Evolutionary conservation across 2,888 invertebrate species (phyloP), one percentile per base, ranked within the genome.

Genomic region (Lymantria dispar): DNA sequence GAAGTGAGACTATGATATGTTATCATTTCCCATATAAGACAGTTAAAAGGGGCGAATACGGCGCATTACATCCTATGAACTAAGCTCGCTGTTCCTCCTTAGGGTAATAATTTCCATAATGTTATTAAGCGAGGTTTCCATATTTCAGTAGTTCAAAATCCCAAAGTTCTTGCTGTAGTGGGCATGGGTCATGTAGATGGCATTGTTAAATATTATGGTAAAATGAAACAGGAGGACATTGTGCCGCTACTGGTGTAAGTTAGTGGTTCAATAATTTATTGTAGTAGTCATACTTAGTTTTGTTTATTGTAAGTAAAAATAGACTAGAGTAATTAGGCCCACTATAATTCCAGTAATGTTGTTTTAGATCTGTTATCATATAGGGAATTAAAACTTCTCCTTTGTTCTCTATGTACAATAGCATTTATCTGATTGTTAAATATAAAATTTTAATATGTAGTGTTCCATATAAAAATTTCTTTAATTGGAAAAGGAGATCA

Each of bases 181-280:
- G 99, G 99, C 38, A 97, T 99, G 77, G 99, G 99, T 0, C 99
- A 99, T 82, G 95, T 96, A 7, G 94, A 95, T 48, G 99, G 99
- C 48, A 99, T 99, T 55, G 56, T 70, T 7, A 85, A 79, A 76
- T 90, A 90, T 68, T 91, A 81, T 51, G 91, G 91, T 44, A 84
- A 76, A 76, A 87, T 91, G 87, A 83, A 62, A 61, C 87, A 85
- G 59, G 79, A 85, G 43, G 88, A 91, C 54, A 87, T 91, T 58
- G 76, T 89, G 52, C 91, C 91, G 10, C 70, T 91, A 44, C 70
- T 91, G 57, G 72, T 83, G 90, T 91, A 69, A 90, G 40, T 40
- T 40, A 40, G 40, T 40, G 15, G 9, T 40, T 9, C 3, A 33
- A 10, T 33, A 33, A 10, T 33, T 33, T 33, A 7, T 33, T 33